Evolutionary conservation across 1,140 invertebrate genomes (phyloP), one percentile per base, ranked within the genome.

Genomic region (Mesaphorura yosii): DNA sequence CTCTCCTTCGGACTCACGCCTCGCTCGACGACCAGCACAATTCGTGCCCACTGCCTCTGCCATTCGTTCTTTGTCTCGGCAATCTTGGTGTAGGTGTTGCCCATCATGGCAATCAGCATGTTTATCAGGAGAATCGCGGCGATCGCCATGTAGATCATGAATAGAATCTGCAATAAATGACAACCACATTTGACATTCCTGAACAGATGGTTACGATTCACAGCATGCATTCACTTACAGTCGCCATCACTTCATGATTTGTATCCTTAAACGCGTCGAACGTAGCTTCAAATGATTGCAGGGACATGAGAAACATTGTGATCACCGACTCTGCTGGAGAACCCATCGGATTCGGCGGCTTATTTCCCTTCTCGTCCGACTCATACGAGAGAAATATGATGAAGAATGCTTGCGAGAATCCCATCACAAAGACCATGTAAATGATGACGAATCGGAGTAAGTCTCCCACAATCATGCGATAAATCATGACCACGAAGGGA

Each of bases 41-140:
- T 97, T 55, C 93, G 74, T 0, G 94, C 94, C 93, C 93, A 98
- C 84, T 98, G 93, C 72, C 94, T 73, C 72, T 97, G 91, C 90
- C 92, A 98, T 69, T 98, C 94, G 69, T 96, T 96, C 62, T 89
- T 78, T 2, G 92, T 94, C 70, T 94, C 89, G 2, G 90, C 91
- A 61, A 98, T 96, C 70, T 89, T 89, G 70, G 95, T 89, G 70
- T 98, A 98, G 20, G 94, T 98, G 68, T 97, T 95, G 1, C 93
- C 94, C 93, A 98, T 97, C 93, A 98, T 98, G 62, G 94, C 94
- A 65, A 98, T 98, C 66, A 98, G 75, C 88, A 98, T 92, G 76
- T 98, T 98, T 15, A 98, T 86, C 50, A 98, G 72, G 10, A 98
- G 72, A 59, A 98, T 84, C 1, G 88, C 88, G 20, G 97, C 93